Evolutionary conservation across 2,113 vertebrate genomes (phyloP).

Genomic region (Mesoclemmys tuberculata): DNA sequence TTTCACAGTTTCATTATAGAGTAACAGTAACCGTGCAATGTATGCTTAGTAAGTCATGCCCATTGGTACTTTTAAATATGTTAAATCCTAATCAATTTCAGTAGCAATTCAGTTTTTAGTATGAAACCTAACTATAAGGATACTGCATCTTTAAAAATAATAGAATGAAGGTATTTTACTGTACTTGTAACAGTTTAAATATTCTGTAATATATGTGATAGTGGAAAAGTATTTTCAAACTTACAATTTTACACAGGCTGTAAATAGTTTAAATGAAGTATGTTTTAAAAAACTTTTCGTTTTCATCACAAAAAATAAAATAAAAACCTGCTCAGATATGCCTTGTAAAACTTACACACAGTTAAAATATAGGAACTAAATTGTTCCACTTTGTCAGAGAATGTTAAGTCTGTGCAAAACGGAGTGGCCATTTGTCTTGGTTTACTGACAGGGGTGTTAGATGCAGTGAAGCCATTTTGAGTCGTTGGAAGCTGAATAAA

Average conservation of each 20-base stretch:
- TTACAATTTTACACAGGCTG: conserved; percentile 87
- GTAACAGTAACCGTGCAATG: neutral
- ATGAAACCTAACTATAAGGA: conserved; percentile 73
- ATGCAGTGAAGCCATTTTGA: conserved; percentile 24
- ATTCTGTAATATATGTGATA: conserved; percentile 90
- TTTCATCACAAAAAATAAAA: conserved; percentile 72
- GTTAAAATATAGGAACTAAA: conserved; percentile 17
- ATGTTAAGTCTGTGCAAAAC: conserved; percentile 34
- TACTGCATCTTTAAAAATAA: conserved; percentile 83
- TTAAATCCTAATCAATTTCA: conserved; percentile 61
- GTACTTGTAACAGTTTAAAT: conserved; percentile 83
- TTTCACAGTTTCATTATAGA: conserved; percentile 71
- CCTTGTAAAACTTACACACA: conserved; percentile 66
- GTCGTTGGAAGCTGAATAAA: conserved; percentile 22
- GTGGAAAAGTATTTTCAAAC: conserved; percentile 87
- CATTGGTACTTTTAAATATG: conserved; percentile 65
- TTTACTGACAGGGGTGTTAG: conserved; percentile 49
- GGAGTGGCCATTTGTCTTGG: conserved; percentile 58
- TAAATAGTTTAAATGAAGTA: conserved; percentile 84
- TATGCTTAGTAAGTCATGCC: conserved; percentile 57
- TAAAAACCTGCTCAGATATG: conserved; percentile 48
- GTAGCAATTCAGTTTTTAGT: conserved; percentile 65
- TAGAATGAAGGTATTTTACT: conserved; percentile 84
- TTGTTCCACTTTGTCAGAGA: conserved; percentile 50
- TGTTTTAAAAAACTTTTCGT: conserved; percentile 81